Evolutionary conservation across 2,888 invertebrate species (phyloP).

Genomic region (Oxystoma pomonae): DNA sequence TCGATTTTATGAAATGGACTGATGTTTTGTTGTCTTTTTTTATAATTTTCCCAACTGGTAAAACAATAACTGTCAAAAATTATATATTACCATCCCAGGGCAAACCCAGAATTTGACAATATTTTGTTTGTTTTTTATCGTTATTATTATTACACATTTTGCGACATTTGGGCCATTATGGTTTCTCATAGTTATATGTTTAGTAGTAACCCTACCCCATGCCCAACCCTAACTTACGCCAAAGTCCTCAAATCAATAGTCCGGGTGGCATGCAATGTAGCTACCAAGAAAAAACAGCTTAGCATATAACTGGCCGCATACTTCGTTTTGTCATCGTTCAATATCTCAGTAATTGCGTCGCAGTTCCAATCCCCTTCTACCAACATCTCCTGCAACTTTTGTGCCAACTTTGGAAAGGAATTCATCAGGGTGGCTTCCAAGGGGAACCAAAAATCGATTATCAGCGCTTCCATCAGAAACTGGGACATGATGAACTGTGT

Average conservation of each 20-base stretch:
- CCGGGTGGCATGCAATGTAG: conserved; percentile 33
- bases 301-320: conserved; percentile 36
- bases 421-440: conserved; percentile 35
- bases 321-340: conserved; percentile 30
- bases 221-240: conserved; percentile 21
- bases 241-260: conserved; percentile 31
- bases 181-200: no score
- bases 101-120: no score
- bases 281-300: conserved; percentile 35
- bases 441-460: conserved; percentile 44
- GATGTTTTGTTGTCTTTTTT: no score
- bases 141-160: no score
- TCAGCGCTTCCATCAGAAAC: conserved; percentile 40
- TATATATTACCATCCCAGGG: no score
- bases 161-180: no score
- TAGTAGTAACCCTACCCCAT: no score
- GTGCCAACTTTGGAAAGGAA: conserved; percentile 31
- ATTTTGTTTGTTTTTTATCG: no score
- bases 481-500: conserved; percentile 36
- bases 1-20: no score
- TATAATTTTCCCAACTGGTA: no score
- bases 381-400: conserved; percentile 25
- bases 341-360: conserved; percentile 27
- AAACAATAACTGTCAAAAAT: no score
- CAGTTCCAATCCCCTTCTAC: conserved; percentile 21